Base-by-base conservation (phyloP, 37 sponge, comb jelly and placozoan genomes). In the Aplysina aerophoba region DNA sequence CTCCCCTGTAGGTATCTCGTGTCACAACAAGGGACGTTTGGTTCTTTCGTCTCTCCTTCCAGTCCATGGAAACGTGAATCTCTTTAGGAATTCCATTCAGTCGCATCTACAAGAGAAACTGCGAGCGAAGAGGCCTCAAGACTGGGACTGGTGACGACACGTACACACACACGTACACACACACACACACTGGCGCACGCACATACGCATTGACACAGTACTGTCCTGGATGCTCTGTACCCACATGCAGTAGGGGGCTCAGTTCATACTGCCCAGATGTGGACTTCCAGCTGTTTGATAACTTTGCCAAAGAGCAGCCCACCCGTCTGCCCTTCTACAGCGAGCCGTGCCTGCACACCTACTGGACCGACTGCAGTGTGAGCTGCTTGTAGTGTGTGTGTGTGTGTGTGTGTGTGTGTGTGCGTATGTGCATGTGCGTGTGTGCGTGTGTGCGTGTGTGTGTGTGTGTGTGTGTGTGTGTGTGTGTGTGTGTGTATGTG, bases 261-360 rank as follows among this genome's bases (percentile, higher is more conserved):
- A 69, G 71, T 30, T 35, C 31, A n/a, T 35, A 30, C 34, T 69
- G 28, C 34, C 35, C 50, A 44, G 50, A 35, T 17, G 33, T 69
- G 17, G 34, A 30, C 34, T 69, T 69, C 34, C 22, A 75, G 78
- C 25, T 75, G 24, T 40, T 75, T 50, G 54, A 50, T 2, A 75
- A 16, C n/a, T 53, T 40, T 75, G 24, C 39, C 25, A 40, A 39
- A 1, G 53, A 19, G 25, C 25, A 39, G 37, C 17, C 22, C 16
- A 21, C 21, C 78, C 31, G 25, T 24, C 17, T 24, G 53, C 75
- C 84, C 8, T 36, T 87, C 58, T 85, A 82, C 55, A 61, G 80
- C 60, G n/a, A 59, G 28, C 92, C 92, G 3, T 85, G 85, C 19
- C 68, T 91, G 34, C 88, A 91, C 83, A 88, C 92, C 22, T 91